Percentiles rank a stretch among this genome's conserved stretches.
These are phyloP conservation scores for Operophtera brumata DNA, from an alignment of 2,888 invertebrate genomes.

Conservation along the genomic window DNA sequence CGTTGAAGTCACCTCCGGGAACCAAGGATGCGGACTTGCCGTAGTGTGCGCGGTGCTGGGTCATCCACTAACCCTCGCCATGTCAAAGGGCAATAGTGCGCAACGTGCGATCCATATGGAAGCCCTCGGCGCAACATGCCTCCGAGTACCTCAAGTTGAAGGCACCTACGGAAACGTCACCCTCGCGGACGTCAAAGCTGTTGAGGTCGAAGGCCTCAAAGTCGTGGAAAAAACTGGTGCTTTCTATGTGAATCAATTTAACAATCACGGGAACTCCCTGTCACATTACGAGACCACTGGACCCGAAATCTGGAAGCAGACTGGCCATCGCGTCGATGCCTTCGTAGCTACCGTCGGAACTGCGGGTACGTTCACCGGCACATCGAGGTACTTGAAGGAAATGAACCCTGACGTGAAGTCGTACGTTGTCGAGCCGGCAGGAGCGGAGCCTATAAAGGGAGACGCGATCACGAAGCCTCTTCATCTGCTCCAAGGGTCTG, in stretches of 20 bases:
- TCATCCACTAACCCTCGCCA: slow-evolving; percentile 67
- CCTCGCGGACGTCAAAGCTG: slow-evolving; percentile 61
- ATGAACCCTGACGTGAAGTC: slow-evolving; percentile 57
- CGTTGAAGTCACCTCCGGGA: slow-evolving; percentile 70
- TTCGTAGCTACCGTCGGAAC: slow-evolving; percentile 71
- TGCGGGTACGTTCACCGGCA: slow-evolving; percentile 67
- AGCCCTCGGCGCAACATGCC: slow-evolving; percentile 68
- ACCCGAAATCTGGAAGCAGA: slow-evolving; percentile 73
- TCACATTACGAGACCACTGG: slow-evolving; percentile 70
- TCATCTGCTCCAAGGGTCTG: slow-evolving; percentile 71
- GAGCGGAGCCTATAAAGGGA: slow-evolving; percentile 68
- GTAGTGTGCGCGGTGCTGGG: slow-evolving; percentile 69
- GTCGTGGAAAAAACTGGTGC: slow-evolving; percentile 59
- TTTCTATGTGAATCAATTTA: slow-evolving; percentile 69
- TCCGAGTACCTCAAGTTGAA: slow-evolving; percentile 69
- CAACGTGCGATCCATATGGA: slow-evolving; percentile 74
- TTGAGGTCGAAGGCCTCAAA: slow-evolving; percentile 58
- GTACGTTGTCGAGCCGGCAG: slow-evolving; percentile 67
- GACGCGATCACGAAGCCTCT: slow-evolving; percentile 65
- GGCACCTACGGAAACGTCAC: slow-evolving; percentile 73
- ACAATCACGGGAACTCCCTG: slow-evolving; percentile 56
- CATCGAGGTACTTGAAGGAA: slow-evolving; percentile 66
- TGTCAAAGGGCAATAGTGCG: slow-evolving; percentile 72
- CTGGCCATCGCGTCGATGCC: slow-evolving; percentile 67
- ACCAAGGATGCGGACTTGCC: slow-evolving; percentile 72